Base-by-base conservation (phyloP, 2,888 invertebrate species). In the Sesia bembeciformis region DNA sequence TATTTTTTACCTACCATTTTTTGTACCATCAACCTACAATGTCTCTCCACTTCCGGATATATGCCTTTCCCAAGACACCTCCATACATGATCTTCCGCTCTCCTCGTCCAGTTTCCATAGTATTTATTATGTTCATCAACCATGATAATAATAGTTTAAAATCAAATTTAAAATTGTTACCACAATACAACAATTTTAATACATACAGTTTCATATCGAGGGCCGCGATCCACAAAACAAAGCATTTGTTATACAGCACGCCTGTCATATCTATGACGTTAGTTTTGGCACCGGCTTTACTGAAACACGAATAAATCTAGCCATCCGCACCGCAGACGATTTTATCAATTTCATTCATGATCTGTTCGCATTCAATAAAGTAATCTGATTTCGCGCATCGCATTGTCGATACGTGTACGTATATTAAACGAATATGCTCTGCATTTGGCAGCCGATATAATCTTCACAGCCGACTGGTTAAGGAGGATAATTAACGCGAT, bases 341-440 rank as follows among this genome's bases (percentile, higher is more conserved):
- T 81, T 81, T 81, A 82, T 81, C 78, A 83, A 79, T 83, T 82
- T 76, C 81, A 77, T 78, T 79, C 78, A 76, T 78, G 80, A 81
- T 80, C 79, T 76, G 76, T 60, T 61, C 66, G 46, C 66, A 72
- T 74, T 74, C 75, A 81, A 77, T 81, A 81, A 78, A 77, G 78
- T 84, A 83, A 84, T 81, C 81, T 74, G 81, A 83, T 83, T 82
- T 74, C 74, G 74, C 74, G 7, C 8, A 43, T 50, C 8, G 54
- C 54, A 52, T 54, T 54, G 51, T 52, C 52, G 39, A 6, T 39
- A 50, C 39, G 50, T 50, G 23, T n/a, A 39, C 8, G 3, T 46
- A 7, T 46, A 46, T 46, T 49, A 54, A 65, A 65, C 63, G 65
- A 66, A 70, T 66, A 70, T 64, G 67, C 60, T 61, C 72, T 81